Conservation (phyloP, 2,113 vertebrate genomes). For the Columba livia region DNA sequence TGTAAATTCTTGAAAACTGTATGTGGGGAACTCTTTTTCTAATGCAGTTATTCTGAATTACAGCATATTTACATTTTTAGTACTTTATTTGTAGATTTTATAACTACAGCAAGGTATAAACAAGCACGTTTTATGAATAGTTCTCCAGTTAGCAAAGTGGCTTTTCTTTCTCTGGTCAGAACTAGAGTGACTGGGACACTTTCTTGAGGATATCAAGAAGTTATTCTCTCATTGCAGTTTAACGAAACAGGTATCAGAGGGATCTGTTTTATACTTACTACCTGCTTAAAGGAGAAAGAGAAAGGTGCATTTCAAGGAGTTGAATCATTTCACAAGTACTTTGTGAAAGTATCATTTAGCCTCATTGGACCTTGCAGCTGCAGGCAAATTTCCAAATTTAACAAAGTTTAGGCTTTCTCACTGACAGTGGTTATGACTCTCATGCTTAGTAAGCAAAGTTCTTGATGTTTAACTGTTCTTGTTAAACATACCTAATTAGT, state of each 20-base stretch:
- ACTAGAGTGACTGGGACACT: background rate
- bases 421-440: background rate
- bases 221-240: background rate
- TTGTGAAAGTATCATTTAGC: background rate
- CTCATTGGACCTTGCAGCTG: background rate
- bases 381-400: background rate
- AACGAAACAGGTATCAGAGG: background rate
- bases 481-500: background rate
- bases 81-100: background rate
- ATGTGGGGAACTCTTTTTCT: background rate
- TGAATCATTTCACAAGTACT: background rate
- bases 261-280: background rate
- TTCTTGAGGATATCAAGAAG: background rate
- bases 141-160: background rate
- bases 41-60: background rate
- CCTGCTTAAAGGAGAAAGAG: background rate
- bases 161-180: conserved; percentile 6
- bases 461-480: background rate
- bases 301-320: background rate
- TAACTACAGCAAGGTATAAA: background rate
- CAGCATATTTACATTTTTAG: background rate
- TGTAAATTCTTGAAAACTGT: conserved; percentile 21
- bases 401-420: background rate
- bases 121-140: background rate
- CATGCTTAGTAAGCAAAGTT: background rate